phyloP scores from a whole-genome alignment of 2,888 invertebrate species.

The Meghimatium bilineatum region DNA sequence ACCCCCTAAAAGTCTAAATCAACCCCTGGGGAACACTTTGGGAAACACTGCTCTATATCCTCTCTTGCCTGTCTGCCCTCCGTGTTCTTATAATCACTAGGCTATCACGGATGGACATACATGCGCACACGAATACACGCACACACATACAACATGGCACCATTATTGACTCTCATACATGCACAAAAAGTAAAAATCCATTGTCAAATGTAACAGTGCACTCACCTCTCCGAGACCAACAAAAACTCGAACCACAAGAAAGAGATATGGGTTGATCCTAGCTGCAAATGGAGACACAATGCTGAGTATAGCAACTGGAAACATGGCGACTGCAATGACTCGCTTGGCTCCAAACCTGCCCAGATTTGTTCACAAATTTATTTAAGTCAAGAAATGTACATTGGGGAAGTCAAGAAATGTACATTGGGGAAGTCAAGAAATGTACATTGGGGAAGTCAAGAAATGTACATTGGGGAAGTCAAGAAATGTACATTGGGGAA shows the following conservation, averaged over 20 bases:
- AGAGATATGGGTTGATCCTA: constrained; percentile 61
- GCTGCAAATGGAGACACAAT: constrained; percentile 63
- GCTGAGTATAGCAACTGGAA: constrained; percentile 63
- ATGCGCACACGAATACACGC: not conserved
- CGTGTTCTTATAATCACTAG: too few species aligned
- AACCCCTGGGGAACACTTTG: too few species aligned
- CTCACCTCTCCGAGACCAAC: constrained; percentile 66
- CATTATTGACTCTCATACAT: not conserved
- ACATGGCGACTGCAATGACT: constrained; percentile 61
- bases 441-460: too few species aligned
- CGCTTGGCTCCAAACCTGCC: constrained; percentile 61
- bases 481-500: too few species aligned
- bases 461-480: too few species aligned
- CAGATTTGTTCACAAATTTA: not conserved
- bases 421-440: too few species aligned
- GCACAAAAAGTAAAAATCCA: too few species aligned
- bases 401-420: too few species aligned
- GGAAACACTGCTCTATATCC: too few species aligned
- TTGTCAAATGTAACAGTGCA: not conserved
- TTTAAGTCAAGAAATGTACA: not conserved
- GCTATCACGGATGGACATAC: too few species aligned
- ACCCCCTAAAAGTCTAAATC: too few species aligned
- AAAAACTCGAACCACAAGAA: constrained; percentile 59
- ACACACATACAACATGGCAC: not conserved
- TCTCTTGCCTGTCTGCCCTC: too few species aligned